Percentiles rank a stretch among this genome's conserved stretches.
These are phyloP conservation scores for Scrobipalpa costella DNA, from an alignment of 2,888 invertebrate species.

Conservation along the genomic window DNA sequence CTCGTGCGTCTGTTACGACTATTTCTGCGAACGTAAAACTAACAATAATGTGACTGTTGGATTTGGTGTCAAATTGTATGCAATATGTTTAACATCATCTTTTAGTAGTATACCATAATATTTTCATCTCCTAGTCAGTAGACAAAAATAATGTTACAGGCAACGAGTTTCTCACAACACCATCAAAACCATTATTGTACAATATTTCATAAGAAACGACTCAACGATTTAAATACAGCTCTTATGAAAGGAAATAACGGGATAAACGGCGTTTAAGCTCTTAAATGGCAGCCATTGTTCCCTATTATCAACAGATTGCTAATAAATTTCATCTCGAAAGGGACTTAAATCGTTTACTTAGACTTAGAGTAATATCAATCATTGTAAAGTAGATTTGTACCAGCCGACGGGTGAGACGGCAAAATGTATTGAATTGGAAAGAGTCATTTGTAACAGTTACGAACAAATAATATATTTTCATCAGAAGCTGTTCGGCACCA, in stretches of 20 bases:
- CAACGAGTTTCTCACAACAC: too few species aligned
- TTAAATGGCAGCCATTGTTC: constrained; percentile 46
- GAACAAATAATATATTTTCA: constrained; percentile 27
- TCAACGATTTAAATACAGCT: constrained; percentile 3
- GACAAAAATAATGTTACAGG: too few species aligned
- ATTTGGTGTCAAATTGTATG: too few species aligned
- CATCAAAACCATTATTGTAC: neutral
- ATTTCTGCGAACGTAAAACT: too few species aligned
- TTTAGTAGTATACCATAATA: too few species aligned
- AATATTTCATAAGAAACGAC: neutral
- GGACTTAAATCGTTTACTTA: constrained; percentile 54
- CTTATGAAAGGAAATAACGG: constrained; percentile 35
- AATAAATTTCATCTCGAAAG: constrained; percentile 61
- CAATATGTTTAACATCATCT: too few species aligned
- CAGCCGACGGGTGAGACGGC: constrained; percentile 52
- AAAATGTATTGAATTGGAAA: constrained; percentile 34
- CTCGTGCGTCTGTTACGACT: too few species aligned
- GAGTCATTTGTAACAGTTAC: constrained; percentile 25
- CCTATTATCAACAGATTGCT: constrained; percentile 59
- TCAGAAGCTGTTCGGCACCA: constrained; percentile 21
- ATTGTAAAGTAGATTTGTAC: constrained; percentile 67
- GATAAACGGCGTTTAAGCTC: constrained; percentile 18
- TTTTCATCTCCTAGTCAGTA: too few species aligned
- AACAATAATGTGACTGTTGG: too few species aligned
- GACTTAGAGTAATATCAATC: constrained; percentile 59